Base-by-base conservation (phyloP, 2,113 vertebrate species). In the Sebastes fasciatus region DNA sequence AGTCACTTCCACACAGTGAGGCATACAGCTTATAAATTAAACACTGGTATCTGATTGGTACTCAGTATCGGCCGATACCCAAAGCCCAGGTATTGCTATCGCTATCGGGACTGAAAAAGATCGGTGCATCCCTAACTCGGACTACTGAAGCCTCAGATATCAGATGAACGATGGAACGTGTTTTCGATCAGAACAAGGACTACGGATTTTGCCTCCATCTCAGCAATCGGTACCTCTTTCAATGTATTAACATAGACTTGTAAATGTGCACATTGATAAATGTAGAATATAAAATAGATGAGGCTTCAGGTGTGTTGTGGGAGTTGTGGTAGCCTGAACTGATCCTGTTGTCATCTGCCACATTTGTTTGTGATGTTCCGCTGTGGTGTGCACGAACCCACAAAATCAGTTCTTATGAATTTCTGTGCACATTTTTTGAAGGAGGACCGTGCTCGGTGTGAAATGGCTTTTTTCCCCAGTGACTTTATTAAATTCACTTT, bases 401-500 rank as follows among this genome's bases (percentile, higher is more conserved):
- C 52, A 19, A 55, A 19, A n/a, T 55, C 7, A 9, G 9, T 21
- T 55, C 1, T 8, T 8, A n/a, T 21, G 2, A 1, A 55, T 55
- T 55, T 55, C 16, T 19, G 17, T n/a, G 52, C 17, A 7, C 2
- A 8, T 55, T 5, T 23, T 57, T 57, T n/a, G 21, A 4, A 21
- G 3, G 10, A 55, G 19, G 3, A 21, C 19, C 8, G 9, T 55
- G 54, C 19, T 55, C 0, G 4, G 51, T 54, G 16, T 54, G 51
- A 17, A 52, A 54, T 4, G n/a, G n/a, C 19, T 23, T 23, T 57
- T 21, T 55, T 84, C 77, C 62, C 67, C 83, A 1, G 16, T 6
- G 1, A 82, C 85, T 91, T 86, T 72, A 77, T 81, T 86, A 16
- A 88, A 90, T 92, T 88, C 73, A 70, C 83, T 80, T 69, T 55